Percentiles rank a stretch among this genome's conserved stretches.
These are phyloP conservation scores for Protophormia terraenovae DNA, from an alignment of 2,888 invertebrate species.

Conservation along the genomic window DNA sequence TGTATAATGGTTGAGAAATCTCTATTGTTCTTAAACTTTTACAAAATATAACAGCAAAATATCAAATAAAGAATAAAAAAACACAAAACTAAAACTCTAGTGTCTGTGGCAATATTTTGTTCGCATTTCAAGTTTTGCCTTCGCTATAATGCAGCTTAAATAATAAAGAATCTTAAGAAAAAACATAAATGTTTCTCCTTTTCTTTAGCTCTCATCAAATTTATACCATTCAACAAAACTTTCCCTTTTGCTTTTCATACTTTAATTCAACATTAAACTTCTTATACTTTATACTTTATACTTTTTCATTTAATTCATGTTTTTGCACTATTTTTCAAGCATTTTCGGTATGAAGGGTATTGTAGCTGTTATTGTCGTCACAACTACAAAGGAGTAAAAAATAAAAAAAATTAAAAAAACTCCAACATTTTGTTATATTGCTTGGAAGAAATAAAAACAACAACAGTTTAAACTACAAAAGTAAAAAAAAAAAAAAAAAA, in stretches of 20 bases:
- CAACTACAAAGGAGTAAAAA: background rate
- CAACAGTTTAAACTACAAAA: conserved; percentile 15
- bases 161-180: background rate
- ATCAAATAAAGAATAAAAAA: background rate
- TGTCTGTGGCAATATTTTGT: conserved; percentile 8
- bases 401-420: background rate
- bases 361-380: background rate
- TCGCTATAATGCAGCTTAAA: background rate
- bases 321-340: conserved; percentile 16
- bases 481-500: background rate
- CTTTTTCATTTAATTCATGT: conserved; percentile 34
- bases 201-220: conserved; percentile 6
- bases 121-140: background rate
- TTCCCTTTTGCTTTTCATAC: conserved; percentile 28
- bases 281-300: conserved; percentile 1
- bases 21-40: conserved; percentile 40
- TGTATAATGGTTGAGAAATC: conserved; percentile 41
- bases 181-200: background rate
- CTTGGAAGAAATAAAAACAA: conserved; percentile 46
- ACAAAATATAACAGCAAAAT: conserved; percentile 14
- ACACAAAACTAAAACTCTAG: background rate
- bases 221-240: conserved; percentile 45
- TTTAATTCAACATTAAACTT: background rate
- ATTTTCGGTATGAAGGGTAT: background rate
- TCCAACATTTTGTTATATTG: conserved; percentile 40